A percentile compares a stretch with the other conserved stretches of the same genome.
These are phyloP conservation scores for Dicrostonyx torquatus DNA, from an alignment of 2,797 vertebrate species.

Conservation along the genomic window DNA sequence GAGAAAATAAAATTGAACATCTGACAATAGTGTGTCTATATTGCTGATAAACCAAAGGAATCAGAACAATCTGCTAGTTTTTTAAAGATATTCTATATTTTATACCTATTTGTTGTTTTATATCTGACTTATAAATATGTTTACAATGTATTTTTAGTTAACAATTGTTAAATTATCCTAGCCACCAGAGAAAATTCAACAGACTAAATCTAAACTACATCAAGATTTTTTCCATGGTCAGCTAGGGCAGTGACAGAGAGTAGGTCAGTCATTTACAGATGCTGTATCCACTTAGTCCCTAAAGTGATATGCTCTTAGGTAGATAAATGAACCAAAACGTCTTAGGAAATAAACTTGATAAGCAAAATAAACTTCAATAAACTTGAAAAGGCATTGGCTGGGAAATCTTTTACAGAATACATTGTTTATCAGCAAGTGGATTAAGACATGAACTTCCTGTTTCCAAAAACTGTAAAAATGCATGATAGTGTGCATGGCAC, in stretches of 20 bases:
- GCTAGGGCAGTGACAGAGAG: neutral
- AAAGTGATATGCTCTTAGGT: neutral
- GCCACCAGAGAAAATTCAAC: slow-evolving; percentile 18
- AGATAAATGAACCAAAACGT: neutral
- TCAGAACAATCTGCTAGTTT: slow-evolving; percentile 12
- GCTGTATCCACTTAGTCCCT: neutral
- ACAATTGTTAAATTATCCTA: neutral
- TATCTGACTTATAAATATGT: neutral
- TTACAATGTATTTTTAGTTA: slow-evolving; percentile 31
- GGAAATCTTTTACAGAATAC: neutral
- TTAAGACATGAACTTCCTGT: neutral
- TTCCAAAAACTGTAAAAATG: slow-evolving; percentile 14
- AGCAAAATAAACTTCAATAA: neutral
- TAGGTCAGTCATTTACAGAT: neutral
- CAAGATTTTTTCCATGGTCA: neutral
- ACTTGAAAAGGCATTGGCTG: neutral
- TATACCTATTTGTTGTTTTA: neutral
- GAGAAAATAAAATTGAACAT: slow-evolving; percentile 25
- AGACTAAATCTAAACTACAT: slow-evolving; percentile 37
- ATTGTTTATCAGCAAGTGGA: slow-evolving; percentile 14
- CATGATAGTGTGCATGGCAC: neutral
- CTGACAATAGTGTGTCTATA: slow-evolving; percentile 2
- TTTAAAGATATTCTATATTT: slow-evolving; percentile 46
- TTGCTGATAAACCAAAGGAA: slow-evolving; percentile 39
- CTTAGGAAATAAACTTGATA: neutral